Conservation (phyloP, 2,888 invertebrate species). For the Pyralis farinalis region DNA sequence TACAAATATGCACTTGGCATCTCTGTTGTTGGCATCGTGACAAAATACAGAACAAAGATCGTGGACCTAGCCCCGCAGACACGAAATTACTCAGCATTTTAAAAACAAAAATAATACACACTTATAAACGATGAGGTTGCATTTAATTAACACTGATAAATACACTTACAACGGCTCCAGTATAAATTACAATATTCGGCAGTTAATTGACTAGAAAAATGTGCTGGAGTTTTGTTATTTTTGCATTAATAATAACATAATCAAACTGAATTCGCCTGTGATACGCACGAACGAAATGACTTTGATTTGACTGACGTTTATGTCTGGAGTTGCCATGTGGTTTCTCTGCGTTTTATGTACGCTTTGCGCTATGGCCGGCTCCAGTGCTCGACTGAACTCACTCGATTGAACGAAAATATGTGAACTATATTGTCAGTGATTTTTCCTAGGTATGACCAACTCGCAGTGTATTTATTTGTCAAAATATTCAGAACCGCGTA, state of each 20-base stretch:
- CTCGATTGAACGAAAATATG: too few species aligned
- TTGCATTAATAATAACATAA: conserved; percentile 25
- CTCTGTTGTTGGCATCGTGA: conserved; percentile 28
- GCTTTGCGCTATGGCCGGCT: too few species aligned
- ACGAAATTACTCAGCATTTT: conserved; percentile 47
- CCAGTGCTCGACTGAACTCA: too few species aligned
- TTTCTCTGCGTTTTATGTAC: conserved; percentile 3
- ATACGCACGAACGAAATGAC: conserved; percentile 16
- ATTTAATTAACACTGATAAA: conserved; percentile 6
- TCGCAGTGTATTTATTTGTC: too few species aligned
- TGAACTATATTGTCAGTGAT: too few species aligned
- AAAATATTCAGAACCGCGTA: too few species aligned
- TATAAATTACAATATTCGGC: conserved; percentile 12
- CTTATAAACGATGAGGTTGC: background rate
- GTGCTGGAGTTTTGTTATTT: conserved; percentile 21
- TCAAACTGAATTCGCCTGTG: conserved; percentile 26
- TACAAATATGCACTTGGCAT: conserved; percentile 11
- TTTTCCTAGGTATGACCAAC: too few species aligned
- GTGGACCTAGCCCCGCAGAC: conserved; percentile 13
- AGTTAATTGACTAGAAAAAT: conserved; percentile 16
- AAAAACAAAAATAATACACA: conserved; percentile 39
- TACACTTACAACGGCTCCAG: conserved; percentile 20
- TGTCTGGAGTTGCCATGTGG: conserved; percentile 8
- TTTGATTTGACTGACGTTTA: conserved; percentile 31
- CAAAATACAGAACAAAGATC: conserved; percentile 26